Percentiles rank a stretch among this genome's conserved stretches.
These are phyloP conservation scores for Pandemis cinnamomeana DNA, from an alignment of 2,888 invertebrate species.

Conservation along the genomic window DNA sequence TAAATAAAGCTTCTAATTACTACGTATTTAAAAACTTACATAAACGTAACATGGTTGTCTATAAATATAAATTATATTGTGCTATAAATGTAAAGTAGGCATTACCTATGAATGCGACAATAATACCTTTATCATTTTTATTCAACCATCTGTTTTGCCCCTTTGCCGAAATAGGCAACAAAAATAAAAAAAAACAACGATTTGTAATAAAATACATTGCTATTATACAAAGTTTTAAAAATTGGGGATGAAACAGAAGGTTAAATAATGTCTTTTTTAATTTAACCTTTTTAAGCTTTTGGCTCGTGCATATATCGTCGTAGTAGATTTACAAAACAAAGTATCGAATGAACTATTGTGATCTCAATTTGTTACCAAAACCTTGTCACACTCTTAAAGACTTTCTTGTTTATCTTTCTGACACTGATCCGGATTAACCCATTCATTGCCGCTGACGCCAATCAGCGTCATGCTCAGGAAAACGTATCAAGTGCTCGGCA, in stretches of 20 bases:
- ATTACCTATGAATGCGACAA: constrained; percentile 34
- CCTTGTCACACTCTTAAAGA: neutral
- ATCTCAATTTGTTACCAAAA: neutral
- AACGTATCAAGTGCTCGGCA: too few species aligned
- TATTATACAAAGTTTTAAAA: neutral
- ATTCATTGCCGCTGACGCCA: too few species aligned
- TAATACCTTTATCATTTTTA: constrained; percentile 20
- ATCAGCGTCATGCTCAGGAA: too few species aligned
- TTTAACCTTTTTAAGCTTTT: constrained; percentile 1
- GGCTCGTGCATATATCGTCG: neutral
- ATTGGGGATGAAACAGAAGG: neutral
- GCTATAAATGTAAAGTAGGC: constrained; percentile 29
- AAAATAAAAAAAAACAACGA: neutral
- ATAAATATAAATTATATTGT: constrained; percentile 22
- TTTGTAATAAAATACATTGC: neutral
- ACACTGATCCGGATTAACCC: neutral
- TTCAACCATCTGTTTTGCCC: neutral
- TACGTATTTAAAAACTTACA: constrained; percentile 13
- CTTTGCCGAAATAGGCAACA: neutral
- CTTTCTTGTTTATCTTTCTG: neutral
- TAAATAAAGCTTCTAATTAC: neutral
- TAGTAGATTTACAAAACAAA: neutral
- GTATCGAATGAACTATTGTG: neutral
- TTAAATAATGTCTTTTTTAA: neutral
- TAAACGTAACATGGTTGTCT: constrained; percentile 26